Conservation (phyloP, 2,797 vertebrate species). For the Fringilla coelebs region DNA sequence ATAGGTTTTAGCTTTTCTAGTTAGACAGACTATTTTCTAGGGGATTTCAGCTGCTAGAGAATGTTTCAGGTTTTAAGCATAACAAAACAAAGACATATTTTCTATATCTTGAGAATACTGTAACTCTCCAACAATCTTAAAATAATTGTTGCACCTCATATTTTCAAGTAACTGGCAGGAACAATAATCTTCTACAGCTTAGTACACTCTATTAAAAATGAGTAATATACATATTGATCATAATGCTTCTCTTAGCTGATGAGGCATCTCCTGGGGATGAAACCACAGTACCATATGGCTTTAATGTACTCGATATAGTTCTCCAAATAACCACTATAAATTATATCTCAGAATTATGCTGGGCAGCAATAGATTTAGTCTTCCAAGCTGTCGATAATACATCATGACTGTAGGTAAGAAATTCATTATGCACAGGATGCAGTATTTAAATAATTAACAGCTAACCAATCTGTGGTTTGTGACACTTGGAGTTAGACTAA, state of each 20-base stretch:
- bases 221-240: conserved; percentile 56
- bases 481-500: conserved; percentile 9
- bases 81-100: conserved; percentile 37
- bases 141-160: conserved; percentile 60
- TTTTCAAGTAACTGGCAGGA: conserved; percentile 54
- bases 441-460: conserved; percentile 26
- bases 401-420: conserved; percentile 40
- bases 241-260: conserved; percentile 55
- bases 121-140: conserved; percentile 48
- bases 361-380: conserved; percentile 16
- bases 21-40: neutral
- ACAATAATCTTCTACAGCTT: conserved; percentile 61
- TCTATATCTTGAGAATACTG: conserved; percentile 45
- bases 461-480: conserved; percentile 3
- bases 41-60: conserved; percentile 8
- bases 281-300: conserved; percentile 56
- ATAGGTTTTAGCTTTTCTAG: conserved; percentile 3
- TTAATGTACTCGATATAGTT: conserved; percentile 58
- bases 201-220: conserved; percentile 52
- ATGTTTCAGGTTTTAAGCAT: conserved; percentile 21
- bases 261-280: conserved; percentile 56
- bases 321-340: conserved; percentile 62
- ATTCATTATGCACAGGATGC: conserved; percentile 14
- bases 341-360: conserved; percentile 54
- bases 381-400: conserved; percentile 28